Evolutionary conservation across 2,888 invertebrate species (phyloP), one percentile per base, ranked within the genome.

Genomic region (Tenodera sinensis): DNA sequence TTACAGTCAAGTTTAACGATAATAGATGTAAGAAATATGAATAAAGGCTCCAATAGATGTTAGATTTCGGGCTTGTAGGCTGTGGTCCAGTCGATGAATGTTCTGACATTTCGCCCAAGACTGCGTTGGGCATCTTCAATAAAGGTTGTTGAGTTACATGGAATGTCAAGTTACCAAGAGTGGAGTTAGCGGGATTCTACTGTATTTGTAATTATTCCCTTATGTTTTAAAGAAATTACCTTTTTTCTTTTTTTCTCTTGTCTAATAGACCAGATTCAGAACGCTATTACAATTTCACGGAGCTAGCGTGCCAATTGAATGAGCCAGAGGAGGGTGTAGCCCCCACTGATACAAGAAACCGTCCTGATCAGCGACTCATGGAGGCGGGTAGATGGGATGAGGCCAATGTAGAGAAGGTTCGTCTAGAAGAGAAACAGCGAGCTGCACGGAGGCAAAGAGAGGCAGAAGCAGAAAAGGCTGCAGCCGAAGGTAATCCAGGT

Each of bases 361-460:
- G 99, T 89, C 99, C 99, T 90, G 99, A 99, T 95, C 99, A 99
- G 94, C 96, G 99, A 88, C 95, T 98, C 91, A 99, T 99, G 99
- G 99, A 99, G 94, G 95, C 97, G 90, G 98, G 98, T 4, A 94
- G 95, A 89, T 98, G 98, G 97, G 97, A 98, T 92, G 97, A 97
- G 91, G 98, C 98, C 90, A 99, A 99, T 93, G 93, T 94, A 1
- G 97, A 97, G 93, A 98, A 98, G 93, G 93, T 97, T 54, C 94
- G 95, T 90, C 95, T 99, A 42, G 99, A 99, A 93, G 99, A 99
- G 93, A 99, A 99, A 93, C 99, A 99, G 94, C 95, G 99, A 91
- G 94, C 95, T 12, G 96, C 95, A 91, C 94, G 99, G 88, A 95
- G 98, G 91, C 93, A 95, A 91, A 95, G 97, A 30, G 99, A 99